A percentile compares a stretch with the other conserved stretches of the same genome.
Conservation (phyloP, 2,888 invertebrate genomes). For the Nebria salina region DNA sequence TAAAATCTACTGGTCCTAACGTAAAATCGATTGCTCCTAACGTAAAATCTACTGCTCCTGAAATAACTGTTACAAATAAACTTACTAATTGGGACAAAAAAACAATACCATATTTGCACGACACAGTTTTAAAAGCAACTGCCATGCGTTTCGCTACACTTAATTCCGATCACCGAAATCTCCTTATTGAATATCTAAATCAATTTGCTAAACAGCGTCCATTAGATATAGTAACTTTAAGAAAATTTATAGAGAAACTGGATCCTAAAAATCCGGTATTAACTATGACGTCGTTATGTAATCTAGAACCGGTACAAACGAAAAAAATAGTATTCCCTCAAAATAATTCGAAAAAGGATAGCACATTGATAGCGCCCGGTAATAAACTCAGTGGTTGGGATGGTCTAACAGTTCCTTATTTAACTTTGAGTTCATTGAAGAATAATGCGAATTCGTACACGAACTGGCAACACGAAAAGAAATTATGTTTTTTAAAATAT, state of each 20-base stretch:
- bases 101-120: not conserved
- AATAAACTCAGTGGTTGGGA: not conserved
- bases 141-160: not conserved
- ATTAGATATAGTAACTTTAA: not conserved
- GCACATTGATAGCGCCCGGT: not conserved
- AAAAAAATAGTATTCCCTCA: no score
- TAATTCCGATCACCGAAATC: not conserved
- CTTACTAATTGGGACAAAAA: not conserved
- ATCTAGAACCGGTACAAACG: not conserved
- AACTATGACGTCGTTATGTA: not conserved
- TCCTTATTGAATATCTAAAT: not conserved
- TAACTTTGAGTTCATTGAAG: not conserved
- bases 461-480: not conserved
- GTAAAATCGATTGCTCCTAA: no score
- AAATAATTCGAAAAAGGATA: no score
- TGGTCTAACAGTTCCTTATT: not conserved
- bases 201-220: not conserved
- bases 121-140: not conserved
- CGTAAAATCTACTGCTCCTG: no score
- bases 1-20: no score
- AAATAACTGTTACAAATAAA: not conserved
- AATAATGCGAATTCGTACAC: not conserved
- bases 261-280: not conserved
- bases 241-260: not conserved
- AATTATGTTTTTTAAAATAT: not conserved